phyloP scores from a whole-genome alignment of 2,888 invertebrate genomes.

The Apodemia mormo region DNA sequence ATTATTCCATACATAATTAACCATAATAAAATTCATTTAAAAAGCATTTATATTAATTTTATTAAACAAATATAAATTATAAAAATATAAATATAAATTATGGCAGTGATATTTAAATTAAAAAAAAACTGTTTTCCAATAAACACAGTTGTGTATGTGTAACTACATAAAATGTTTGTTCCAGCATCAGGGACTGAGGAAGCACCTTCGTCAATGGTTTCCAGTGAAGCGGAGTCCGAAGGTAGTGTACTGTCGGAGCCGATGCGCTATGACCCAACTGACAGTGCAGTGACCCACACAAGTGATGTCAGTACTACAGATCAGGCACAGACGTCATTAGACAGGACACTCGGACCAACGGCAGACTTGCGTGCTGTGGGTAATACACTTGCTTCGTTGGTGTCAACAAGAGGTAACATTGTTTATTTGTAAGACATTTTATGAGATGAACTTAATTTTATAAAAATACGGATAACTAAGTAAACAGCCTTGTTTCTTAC shows the following conservation, averaged over 20 bases:
- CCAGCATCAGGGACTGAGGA: conserved; percentile 62
- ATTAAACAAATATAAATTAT: no score
- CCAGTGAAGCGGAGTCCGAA: conserved; percentile 74
- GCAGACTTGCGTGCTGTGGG: conserved; percentile 56
- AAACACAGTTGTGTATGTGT: no score
- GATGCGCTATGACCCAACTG: conserved; percentile 50
- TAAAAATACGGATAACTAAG: background rate
- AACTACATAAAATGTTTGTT: background rate
- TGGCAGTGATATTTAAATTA: no score
- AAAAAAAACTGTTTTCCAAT: no score
- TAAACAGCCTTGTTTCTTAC: no score
- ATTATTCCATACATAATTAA: no score
- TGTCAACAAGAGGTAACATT: conserved; percentile 61
- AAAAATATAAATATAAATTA: no score
- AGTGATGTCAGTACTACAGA: conserved; percentile 46
- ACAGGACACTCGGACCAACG: conserved; percentile 46
- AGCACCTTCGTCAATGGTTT: conserved; percentile 74
- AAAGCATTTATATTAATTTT: no score
- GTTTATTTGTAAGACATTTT: background rate
- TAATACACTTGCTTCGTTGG: conserved; percentile 53
- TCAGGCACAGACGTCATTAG: conserved; percentile 40
- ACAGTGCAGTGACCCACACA: conserved; percentile 34
- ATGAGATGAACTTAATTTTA: background rate
- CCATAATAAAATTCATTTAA: no score
- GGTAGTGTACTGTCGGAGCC: conserved; percentile 64